A percentile compares a stretch with the other conserved stretches of the same genome.
Conservation (phyloP, 2,113 vertebrate genomes). For the Oreochromis niloticus region DNA sequence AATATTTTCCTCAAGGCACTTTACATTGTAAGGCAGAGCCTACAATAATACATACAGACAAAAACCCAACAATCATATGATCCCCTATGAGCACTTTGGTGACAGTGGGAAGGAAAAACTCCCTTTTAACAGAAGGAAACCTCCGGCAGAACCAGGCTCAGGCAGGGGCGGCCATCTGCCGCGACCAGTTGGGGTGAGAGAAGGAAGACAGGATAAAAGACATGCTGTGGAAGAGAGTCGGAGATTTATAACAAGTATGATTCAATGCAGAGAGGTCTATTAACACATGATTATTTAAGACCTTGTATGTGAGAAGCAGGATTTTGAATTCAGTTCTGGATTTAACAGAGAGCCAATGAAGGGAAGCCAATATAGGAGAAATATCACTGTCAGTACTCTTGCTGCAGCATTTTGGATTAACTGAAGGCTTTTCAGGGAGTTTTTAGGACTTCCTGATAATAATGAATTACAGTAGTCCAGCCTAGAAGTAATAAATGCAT, state of each 20-base stretch:
- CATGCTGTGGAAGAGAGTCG: not conserved
- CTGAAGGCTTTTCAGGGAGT: not conserved
- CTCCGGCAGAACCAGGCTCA: not conserved
- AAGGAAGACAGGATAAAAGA: not conserved
- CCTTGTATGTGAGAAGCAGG: not conserved
- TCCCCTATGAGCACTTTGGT: not conserved
- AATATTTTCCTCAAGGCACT: not conserved
- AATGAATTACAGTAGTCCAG: no score
- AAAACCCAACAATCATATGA: not conserved
- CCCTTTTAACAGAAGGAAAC: not conserved
- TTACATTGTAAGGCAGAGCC: not conserved
- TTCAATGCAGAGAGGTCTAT: not conserved
- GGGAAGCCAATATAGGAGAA: not conserved
- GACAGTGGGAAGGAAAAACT: not conserved
- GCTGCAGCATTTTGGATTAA: not conserved
- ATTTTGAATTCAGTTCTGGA: not conserved
- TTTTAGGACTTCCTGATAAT: not conserved
- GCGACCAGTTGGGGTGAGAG: accelerated
- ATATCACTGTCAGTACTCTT: not conserved
- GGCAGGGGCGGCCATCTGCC: not conserved
- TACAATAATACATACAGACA: not conserved
- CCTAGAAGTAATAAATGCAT: no score
- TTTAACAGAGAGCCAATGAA: not conserved
- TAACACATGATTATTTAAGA: not conserved
- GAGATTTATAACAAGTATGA: not conserved